Conservation (phyloP, 2,797 vertebrate genomes). For the Gambusia yucatana region DNA sequence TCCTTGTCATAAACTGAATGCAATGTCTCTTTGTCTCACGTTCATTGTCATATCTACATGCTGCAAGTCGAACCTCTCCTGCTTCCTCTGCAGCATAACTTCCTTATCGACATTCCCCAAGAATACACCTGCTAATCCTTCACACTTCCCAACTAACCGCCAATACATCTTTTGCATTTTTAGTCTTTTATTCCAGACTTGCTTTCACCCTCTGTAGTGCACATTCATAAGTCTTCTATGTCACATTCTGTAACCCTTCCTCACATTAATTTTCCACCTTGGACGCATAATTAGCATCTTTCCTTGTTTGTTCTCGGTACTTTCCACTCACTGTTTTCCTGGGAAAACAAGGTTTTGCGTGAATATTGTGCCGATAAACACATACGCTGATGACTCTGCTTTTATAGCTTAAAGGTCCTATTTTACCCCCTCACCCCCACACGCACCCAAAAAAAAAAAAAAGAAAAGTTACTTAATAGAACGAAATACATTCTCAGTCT, state of each 20-base stretch:
- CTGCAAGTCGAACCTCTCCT: conserved; percentile 53
- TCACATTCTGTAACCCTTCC: conserved; percentile 48
- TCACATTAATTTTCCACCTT: conserved; percentile 35
- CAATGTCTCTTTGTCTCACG: conserved; percentile 63
- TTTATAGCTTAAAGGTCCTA: conserved; percentile 17
- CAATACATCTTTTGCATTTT: conserved; percentile 60
- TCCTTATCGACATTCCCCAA: conserved; percentile 70
- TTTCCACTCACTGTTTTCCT: conserved; percentile 1
- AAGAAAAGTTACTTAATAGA: conserved; percentile 5
- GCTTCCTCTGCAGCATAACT: conserved; percentile 53
- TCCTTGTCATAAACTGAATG: conserved; percentile 57
- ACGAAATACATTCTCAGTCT: conserved; percentile 8
- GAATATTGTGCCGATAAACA: conserved; percentile 29
- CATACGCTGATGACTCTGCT: conserved; percentile 33
- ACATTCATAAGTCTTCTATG: conserved; percentile 49
- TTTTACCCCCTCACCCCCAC: neutral
- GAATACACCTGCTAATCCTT: conserved; percentile 72
- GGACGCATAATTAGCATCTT: neutral
- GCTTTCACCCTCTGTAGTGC: conserved; percentile 42
- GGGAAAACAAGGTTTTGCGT: conserved; percentile 26
- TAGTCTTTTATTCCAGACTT: conserved; percentile 58
- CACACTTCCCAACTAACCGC: conserved; percentile 50
- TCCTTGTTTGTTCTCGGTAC: conserved; percentile 19
- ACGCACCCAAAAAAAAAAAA: neutral
- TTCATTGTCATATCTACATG: conserved; percentile 64